Conservation (phyloP, 1,140 invertebrate genomes). For the Aphelinus atriplicis region DNA sequence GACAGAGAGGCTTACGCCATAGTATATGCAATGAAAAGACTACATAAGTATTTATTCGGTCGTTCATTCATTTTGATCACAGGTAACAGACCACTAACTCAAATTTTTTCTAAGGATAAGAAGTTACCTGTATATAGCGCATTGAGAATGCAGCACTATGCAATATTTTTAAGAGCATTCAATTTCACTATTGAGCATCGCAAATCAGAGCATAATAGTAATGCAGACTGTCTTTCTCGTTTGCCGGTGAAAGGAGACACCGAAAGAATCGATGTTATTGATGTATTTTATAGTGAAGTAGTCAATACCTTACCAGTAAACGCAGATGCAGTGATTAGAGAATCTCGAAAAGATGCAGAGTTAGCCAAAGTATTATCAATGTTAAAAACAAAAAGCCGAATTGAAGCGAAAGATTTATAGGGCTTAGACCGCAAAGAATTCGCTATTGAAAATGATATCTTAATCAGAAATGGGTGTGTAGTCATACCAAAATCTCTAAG, state of each 20-base stretch:
- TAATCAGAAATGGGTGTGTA: not conserved
- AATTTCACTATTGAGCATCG: constrained; percentile 42
- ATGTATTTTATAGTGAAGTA: not conserved
- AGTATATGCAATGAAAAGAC: constrained; percentile 60
- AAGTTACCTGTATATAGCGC: constrained; percentile 48
- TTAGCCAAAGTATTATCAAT: not conserved
- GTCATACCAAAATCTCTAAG: not conserved
- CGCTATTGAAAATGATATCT: not conserved
- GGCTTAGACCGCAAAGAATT: not conserved
- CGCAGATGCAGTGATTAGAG: not conserved
- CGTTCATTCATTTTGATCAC: constrained; percentile 49
- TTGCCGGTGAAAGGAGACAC: too few species aligned
- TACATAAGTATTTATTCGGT: constrained; percentile 60
- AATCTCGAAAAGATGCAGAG: not conserved
- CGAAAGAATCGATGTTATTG: too few species aligned
- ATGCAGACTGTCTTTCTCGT: not conserved
- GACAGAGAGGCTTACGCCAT: constrained; percentile 65
- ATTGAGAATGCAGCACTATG: constrained; percentile 45
- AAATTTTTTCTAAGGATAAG: constrained; percentile 50
- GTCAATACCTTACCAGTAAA: not conserved
- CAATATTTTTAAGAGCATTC: constrained; percentile 46
- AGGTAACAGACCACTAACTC: constrained; percentile 52
- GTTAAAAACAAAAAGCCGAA: not conserved
- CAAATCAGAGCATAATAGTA: constrained; percentile 18
- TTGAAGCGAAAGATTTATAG: not conserved